A percentile compares a stretch with the other conserved stretches of the same genome.
phyloP scores from a whole-genome alignment of 1,140 invertebrate species.

The Trypoxylus dichotomus region DNA sequence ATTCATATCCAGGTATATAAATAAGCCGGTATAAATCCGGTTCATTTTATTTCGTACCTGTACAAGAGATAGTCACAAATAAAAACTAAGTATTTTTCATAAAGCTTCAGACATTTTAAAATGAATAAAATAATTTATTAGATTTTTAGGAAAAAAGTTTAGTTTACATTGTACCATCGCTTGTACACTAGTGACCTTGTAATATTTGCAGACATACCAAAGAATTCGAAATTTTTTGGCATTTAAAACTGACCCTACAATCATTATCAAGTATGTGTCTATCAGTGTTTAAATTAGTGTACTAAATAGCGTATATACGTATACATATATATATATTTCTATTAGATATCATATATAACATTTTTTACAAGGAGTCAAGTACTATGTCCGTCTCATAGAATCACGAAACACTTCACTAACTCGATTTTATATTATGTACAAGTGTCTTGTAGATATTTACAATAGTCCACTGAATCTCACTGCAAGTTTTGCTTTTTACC shows the following conservation, averaged over 20 bases:
- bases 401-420: conserved; percentile 47
- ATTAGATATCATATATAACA: conserved; percentile 43
- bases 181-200: not conserved
- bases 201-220: not conserved
- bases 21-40: too few species aligned
- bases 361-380: conserved; percentile 44
- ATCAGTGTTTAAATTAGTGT: conserved; percentile 11
- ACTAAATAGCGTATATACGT: conserved; percentile 36
- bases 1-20: too few species aligned
- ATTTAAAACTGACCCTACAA: not conserved
- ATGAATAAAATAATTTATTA: too few species aligned
- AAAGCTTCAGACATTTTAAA: too few species aligned
- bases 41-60: too few species aligned
- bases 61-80: not conserved
- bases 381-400: conserved; percentile 37
- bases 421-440: conserved; percentile 35
- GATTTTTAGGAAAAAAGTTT: too few species aligned
- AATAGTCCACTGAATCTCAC: conserved; percentile 39
- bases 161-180: not conserved
- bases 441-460: conserved; percentile 31
- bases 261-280: not conserved
- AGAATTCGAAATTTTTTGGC: not conserved
- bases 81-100: not conserved
- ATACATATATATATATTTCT: conserved; percentile 44
- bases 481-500: conserved; percentile 51